Percentiles rank a stretch among this genome's conserved stretches.
These are phyloP conservation scores for Phylloscopus collybita DNA, from an alignment of 2,797 vertebrate species.

Conservation along the genomic window DNA sequence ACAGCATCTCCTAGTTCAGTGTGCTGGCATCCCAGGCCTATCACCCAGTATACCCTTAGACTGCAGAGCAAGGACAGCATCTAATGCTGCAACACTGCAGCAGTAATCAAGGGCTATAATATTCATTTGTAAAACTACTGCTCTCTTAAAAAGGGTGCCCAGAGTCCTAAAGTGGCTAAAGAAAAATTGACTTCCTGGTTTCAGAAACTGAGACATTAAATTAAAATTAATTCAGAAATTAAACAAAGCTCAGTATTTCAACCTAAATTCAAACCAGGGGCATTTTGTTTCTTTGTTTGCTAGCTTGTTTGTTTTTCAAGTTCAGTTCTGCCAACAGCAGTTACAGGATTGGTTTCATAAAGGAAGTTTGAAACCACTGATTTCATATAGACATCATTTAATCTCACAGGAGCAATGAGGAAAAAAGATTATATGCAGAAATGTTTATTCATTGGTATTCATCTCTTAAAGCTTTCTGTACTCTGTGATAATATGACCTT, in stretches of 20 bases:
- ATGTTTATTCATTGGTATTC: slow-evolving; percentile 63
- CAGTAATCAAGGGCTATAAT: not conserved
- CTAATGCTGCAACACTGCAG: not conserved
- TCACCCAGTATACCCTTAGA: not conserved
- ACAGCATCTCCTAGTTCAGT: not conserved
- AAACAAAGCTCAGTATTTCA: not conserved
- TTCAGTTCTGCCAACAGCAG: not conserved
- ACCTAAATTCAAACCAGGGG: not conserved
- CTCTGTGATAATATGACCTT: slow-evolving; percentile 64
- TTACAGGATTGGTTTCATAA: not conserved
- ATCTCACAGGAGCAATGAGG: not conserved
- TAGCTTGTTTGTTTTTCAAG: not conserved
- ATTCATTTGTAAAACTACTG: not conserved
- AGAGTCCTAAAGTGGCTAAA: not conserved
- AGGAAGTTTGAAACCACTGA: slow-evolving; percentile 7
- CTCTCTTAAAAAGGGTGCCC: not conserved
- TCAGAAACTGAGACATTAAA: not conserved
- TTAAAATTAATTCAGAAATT: not conserved
- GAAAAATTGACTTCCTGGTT: not conserved
- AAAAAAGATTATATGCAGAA: slow-evolving; percentile 22
- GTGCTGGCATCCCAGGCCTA: not conserved
- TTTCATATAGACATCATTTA: slow-evolving; percentile 14
- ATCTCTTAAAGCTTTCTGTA: slow-evolving; percentile 22
- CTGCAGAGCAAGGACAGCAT: not conserved
- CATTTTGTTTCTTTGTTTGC: not conserved